Base-by-base conservation (phyloP, 1,140 invertebrate genomes). In the Leptinotarsa undecemlineata region DNA sequence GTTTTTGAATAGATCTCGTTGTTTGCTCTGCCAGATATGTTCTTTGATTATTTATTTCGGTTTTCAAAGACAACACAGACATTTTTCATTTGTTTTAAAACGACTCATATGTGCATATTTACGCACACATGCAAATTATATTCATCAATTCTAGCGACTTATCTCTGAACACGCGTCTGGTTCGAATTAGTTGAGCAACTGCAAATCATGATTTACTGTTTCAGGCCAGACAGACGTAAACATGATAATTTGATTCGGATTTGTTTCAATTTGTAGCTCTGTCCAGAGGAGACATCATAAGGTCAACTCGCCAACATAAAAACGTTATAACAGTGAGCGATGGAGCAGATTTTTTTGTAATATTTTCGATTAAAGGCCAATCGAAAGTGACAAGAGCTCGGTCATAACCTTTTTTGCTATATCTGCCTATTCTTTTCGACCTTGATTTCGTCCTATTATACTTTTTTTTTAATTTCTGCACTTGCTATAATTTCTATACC, bases 141-240 rank as follows among this genome's bases (percentile, higher is more conserved):
- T 57, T 33, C 26, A 57, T 33, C 26, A 57, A 57, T 17, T 57
- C 51, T 19, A 17, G 51, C 15, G 6, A 57, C 51, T 57, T 57
- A 57, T 57, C 51, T 57, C 51, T 42, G 51, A 15, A 57, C 51
- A 57, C 19, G 72, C 23, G 73, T 77, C 74, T 75, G 71, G 72
- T 76, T 76, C 60, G 74, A 74, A 51, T 77, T 71, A 76, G 74
- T 76, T 19, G 76, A 73, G 72, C 47, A 14, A 20, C 42, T 21
- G 70, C 33, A 74, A 69, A 51, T 51, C 68, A 20, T 47, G 42
- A 47, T 69, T 69, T n/a, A 51, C 19, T 48, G 19, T 26, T 69
- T 13, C 21, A 51, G 26, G 13, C 42, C 48, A 69, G 68, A 69
- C 68, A 51, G 42, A 69, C 33, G 47, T 69, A 69, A 69, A 69